phyloP scores from a whole-genome alignment of 1,140 invertebrate species.

The Drosophila equinoxialis region DNA sequence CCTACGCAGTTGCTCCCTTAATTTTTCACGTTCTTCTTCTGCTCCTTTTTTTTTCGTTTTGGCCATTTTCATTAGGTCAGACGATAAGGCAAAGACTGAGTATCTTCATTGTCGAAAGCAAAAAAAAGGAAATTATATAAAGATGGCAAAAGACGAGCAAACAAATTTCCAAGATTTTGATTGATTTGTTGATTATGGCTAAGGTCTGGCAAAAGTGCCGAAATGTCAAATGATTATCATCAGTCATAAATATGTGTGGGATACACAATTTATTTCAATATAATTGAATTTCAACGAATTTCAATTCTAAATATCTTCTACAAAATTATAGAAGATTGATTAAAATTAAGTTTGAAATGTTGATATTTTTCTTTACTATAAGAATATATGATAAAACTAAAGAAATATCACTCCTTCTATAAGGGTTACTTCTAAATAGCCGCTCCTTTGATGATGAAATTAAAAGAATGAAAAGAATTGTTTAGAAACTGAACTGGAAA shows the following conservation, averaged over 20 bases:
- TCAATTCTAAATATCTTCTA: neutral
- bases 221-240: constrained; percentile 32
- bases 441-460: too few relatives aligned
- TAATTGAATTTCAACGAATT: neutral
- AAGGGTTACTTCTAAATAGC: too few relatives aligned
- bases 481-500: too few relatives aligned
- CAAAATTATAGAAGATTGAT: too few relatives aligned
- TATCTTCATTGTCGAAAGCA: constrained; percentile 37
- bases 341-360: too few relatives aligned
- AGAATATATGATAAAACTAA: too few relatives aligned
- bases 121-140: constrained; percentile 29
- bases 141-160: neutral
- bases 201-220: constrained; percentile 12
- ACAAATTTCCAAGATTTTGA: constrained; percentile 45
- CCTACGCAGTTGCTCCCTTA: constrained; percentile 50
- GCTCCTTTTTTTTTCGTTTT: constrained; percentile 18
- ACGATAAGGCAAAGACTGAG: constrained; percentile 41
- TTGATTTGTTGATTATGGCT: constrained; percentile 41
- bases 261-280: constrained; percentile 15
- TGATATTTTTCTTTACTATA: too few relatives aligned
- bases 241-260: constrained; percentile 11
- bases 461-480: too few relatives aligned
- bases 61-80: constrained; percentile 19
- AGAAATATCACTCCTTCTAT: too few relatives aligned
- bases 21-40: constrained; percentile 36